Percentiles rank a stretch among this genome's conserved stretches.
phyloP scores from a whole-genome alignment of 1,140 invertebrate species.

The Listronotus bonariensis region DNA sequence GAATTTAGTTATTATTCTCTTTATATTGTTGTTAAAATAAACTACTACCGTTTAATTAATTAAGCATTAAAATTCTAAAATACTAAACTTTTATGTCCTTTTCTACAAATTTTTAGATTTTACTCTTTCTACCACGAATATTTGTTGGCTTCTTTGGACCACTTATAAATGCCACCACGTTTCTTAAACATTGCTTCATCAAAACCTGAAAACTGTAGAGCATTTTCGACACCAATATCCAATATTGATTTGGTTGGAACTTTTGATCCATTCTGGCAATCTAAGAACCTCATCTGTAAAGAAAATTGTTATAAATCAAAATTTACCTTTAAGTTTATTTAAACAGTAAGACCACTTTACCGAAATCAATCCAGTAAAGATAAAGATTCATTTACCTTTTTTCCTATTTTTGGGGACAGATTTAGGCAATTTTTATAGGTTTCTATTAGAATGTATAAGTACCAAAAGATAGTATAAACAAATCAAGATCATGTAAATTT shows the following conservation, averaged over 20 bases:
- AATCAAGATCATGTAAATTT: too few relatives aligned
- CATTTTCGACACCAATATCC: slow-evolving; percentile 58
- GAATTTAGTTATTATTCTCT: too few relatives aligned
- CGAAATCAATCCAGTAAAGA: background rate
- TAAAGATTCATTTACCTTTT: too few relatives aligned
- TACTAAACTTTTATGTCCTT: too few relatives aligned
- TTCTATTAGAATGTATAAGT: too few relatives aligned
- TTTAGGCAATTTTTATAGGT: too few relatives aligned
- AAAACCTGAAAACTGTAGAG: slow-evolving; percentile 58
- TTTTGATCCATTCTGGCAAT: slow-evolving; percentile 56
- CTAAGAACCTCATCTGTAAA: slow-evolving; percentile 60
- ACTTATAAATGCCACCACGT: slow-evolving; percentile 59
- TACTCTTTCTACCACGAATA: slow-evolving; percentile 44
- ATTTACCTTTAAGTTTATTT: background rate
- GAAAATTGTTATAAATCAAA: background rate
- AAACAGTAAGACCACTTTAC: background rate
- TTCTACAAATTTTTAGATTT: too few relatives aligned
- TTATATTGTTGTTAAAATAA: too few relatives aligned
- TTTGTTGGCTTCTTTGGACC: slow-evolving; percentile 55
- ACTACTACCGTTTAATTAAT: too few relatives aligned
- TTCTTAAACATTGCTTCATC: slow-evolving; percentile 59
- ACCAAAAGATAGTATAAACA: too few relatives aligned
- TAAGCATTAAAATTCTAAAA: too few relatives aligned
- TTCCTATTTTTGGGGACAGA: too few relatives aligned
- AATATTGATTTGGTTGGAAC: slow-evolving; percentile 58